Conservation (phyloP, 2,113 vertebrate species). For the Nothoprocta perdicaria region DNA sequence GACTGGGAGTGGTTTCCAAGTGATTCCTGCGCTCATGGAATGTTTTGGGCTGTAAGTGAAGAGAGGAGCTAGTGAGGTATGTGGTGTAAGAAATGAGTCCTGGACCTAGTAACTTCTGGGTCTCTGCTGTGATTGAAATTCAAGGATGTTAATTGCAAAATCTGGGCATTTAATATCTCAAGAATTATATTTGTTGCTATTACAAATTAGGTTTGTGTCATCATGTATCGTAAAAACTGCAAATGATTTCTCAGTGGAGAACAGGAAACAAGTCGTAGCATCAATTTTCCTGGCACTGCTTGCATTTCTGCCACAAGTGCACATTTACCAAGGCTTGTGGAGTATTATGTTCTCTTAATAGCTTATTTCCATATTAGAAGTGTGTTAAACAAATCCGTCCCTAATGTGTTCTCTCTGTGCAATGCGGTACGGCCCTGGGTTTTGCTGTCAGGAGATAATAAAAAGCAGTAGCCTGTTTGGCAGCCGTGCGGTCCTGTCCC, state of each 20-base stretch:
- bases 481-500: neutral
- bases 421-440: neutral
- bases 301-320: neutral
- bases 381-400: constrained; percentile 1
- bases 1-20: neutral
- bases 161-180: neutral
- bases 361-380: neutral
- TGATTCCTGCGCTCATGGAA: neutral
- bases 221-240: neutral
- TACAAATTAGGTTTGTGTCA: neutral
- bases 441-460: neutral
- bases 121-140: neutral
- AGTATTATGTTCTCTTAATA: neutral
- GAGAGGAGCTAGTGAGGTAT: neutral
- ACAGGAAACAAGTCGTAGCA: neutral
- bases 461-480: neutral
- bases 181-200: neutral
- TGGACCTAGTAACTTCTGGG: neutral
- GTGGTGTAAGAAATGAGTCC: neutral
- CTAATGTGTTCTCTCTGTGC: neutral
- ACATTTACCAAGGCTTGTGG: neutral
- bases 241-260: neutral
- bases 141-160: neutral
- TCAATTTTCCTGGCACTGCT: neutral
- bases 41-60: neutral